Percentiles rank a stretch among this genome's conserved stretches.
phyloP scores from a whole-genome alignment of 2,113 vertebrate species.

The Dicrurus megarhynchus region DNA sequence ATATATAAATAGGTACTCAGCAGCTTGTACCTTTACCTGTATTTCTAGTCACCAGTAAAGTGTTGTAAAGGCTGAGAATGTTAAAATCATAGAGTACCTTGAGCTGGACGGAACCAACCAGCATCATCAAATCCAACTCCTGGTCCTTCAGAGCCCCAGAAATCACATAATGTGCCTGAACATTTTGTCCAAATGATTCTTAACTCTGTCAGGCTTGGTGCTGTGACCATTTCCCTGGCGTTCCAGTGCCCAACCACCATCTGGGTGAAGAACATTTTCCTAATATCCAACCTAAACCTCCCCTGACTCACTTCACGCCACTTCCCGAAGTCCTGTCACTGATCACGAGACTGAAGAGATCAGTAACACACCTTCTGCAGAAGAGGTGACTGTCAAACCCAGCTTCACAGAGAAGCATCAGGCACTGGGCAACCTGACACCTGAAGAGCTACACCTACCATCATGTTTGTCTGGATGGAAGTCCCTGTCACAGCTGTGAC shows the following conservation, averaged over 20 bases:
- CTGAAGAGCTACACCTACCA: neutral
- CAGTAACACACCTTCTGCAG: neutral
- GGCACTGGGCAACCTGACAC: neutral
- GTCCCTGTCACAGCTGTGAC: neutral
- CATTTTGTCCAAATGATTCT: neutral
- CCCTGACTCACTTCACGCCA: neutral
- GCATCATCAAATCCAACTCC: neutral
- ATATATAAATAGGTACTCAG: neutral
- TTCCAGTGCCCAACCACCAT: neutral
- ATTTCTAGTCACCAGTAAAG: neutral
- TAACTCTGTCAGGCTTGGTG: neutral
- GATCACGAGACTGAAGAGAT: fast-evolving
- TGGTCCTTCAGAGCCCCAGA: neutral
- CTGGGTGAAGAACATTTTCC: neutral
- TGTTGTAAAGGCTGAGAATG: neutral
- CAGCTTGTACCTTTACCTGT: neutral
- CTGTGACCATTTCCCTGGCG: neutral
- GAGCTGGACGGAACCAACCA: neutral
- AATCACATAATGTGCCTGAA: neutral
- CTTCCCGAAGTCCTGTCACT: neutral
- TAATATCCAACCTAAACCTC: neutral
- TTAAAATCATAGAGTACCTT: neutral
- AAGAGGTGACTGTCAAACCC: neutral
- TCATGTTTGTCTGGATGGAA: neutral
- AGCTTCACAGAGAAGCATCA: neutral